These are phyloP conservation scores for Morpho achilles DNA, from an alignment of 2,888 invertebrate species.

Conservation along the genomic window DNA sequence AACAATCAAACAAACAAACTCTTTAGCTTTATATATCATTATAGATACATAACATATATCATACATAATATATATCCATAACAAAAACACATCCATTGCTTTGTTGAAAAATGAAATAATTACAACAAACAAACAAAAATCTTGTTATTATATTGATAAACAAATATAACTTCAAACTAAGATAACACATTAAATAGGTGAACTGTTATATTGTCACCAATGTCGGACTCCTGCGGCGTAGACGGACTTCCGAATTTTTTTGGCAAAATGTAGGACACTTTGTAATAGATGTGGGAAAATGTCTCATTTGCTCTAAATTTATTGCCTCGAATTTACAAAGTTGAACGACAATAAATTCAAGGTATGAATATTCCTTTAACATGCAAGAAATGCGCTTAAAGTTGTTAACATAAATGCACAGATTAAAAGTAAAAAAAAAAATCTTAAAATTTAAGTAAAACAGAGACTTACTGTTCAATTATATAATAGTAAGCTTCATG, in stretches of 20 bases:
- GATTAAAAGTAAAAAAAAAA: neutral
- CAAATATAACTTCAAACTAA: conserved; percentile 38
- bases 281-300: conserved; percentile 50
- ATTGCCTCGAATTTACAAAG: conserved; percentile 7
- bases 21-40: too few relatives aligned
- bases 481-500: too few relatives aligned
- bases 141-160: neutral
- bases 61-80: too few relatives aligned
- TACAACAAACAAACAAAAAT: too few relatives aligned
- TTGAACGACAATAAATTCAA: neutral
- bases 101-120: too few relatives aligned
- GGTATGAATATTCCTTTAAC: too few relatives aligned
- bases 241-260: conserved; percentile 49
- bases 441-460: too few relatives aligned
- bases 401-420: neutral
- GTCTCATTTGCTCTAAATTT: conserved; percentile 39
- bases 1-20: too few relatives aligned
- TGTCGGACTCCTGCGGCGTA: conserved; percentile 29
- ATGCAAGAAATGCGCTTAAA: too few relatives aligned
- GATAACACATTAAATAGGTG: conserved; percentile 16
- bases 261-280: conserved; percentile 36
- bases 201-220: conserved; percentile 17
- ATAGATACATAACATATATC: too few relatives aligned
- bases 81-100: too few relatives aligned
- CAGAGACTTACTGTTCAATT: too few relatives aligned